Evolutionary conservation across 64 coral and sea anemone genomes (phyloP).

Genomic region (Montipora foliosa): DNA sequence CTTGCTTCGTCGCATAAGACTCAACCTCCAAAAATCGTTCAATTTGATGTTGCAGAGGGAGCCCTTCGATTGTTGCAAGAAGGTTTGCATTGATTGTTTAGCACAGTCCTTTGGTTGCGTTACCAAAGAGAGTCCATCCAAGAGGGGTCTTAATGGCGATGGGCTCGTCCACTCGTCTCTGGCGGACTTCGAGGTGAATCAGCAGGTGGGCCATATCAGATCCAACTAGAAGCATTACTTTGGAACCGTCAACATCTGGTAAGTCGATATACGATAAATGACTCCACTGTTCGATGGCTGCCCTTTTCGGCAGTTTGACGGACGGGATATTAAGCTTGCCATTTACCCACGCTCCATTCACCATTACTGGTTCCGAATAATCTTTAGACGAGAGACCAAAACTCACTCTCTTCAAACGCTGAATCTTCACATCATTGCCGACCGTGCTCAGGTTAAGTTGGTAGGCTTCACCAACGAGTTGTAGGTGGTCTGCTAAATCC

Average conservation of each 20-base stretch:
- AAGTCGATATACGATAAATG: not conserved
- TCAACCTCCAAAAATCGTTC: slow-evolving; percentile 50
- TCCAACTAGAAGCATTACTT: slow-evolving; percentile 10
- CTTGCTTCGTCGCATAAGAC: slow-evolving; percentile 19
- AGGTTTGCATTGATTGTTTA: slow-evolving; percentile 31
- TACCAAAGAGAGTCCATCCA: slow-evolving; percentile 52
- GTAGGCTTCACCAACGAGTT: slow-evolving; percentile 9
- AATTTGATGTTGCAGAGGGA: slow-evolving; percentile 12
- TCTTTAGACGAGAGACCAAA: slow-evolving; percentile 23
- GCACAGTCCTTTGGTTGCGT: not conserved
- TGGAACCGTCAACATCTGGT: no score
- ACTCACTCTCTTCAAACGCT: not conserved
- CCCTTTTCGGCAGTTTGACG: not conserved
- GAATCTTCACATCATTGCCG: not conserved
- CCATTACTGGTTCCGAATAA: not conserved
- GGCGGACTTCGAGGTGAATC: slow-evolving; percentile 48
- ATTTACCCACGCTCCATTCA: slow-evolving; percentile 34
- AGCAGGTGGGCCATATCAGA: slow-evolving; percentile 39
- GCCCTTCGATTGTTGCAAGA: not conserved
- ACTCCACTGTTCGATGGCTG: slow-evolving; percentile 3
- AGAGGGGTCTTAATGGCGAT: not conserved
- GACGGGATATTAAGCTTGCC: slow-evolving; percentile 43
- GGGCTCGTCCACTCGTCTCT: slow-evolving; percentile 22
- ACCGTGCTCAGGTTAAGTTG: not conserved
- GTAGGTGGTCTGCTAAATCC: slow-evolving; percentile 28